Percentiles rank a stretch among this genome's conserved stretches.
Conservation (phyloP, 2,888 invertebrate species). For the Drosophila melanosoma region DNA sequence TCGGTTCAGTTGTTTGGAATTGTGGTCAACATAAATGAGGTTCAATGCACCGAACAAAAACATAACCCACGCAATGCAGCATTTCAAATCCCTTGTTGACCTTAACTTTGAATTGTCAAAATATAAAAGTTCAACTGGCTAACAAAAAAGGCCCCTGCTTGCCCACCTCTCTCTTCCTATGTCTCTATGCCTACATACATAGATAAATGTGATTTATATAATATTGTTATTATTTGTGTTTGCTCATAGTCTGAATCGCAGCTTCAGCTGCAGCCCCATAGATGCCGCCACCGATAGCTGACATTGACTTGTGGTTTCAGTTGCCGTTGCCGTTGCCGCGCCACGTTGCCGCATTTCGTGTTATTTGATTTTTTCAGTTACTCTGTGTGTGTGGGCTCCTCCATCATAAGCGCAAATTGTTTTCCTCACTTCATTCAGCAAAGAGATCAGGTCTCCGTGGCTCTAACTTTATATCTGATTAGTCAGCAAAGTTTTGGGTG, state of each 20-base stretch:
- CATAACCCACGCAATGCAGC: constrained; percentile 64
- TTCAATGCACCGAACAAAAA: constrained; percentile 66
- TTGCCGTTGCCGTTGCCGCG: constrained; percentile 62
- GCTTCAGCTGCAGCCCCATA: constrained; percentile 46
- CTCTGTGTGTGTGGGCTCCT: constrained; percentile 81
- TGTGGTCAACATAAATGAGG: constrained; percentile 42
- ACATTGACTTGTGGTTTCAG: constrained; percentile 83
- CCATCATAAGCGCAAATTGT: constrained; percentile 63
- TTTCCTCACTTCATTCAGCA: constrained; percentile 65
- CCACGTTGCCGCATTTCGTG: constrained; percentile 45
- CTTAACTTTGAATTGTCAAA: constrained; percentile 81
- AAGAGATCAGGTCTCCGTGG: constrained; percentile 33
- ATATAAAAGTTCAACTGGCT: constrained; percentile 63
- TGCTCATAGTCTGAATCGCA: constrained; percentile 13
- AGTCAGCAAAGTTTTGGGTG: constrained; percentile 53
- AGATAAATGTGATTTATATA: constrained; percentile 39
- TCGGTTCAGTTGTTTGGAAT: constrained; percentile 14
- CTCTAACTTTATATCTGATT: constrained; percentile 56
- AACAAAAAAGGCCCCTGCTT: neutral
- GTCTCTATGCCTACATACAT: constrained; percentile 4
- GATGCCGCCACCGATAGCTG: constrained; percentile 73
- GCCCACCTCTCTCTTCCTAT: neutral
- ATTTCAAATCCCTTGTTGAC: constrained; percentile 80
- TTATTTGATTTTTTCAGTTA: constrained; percentile 30
- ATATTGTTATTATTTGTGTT: constrained; percentile 4